Conservation (phyloP, 1,140 invertebrate species). For the Halyomorpha halys region DNA sequence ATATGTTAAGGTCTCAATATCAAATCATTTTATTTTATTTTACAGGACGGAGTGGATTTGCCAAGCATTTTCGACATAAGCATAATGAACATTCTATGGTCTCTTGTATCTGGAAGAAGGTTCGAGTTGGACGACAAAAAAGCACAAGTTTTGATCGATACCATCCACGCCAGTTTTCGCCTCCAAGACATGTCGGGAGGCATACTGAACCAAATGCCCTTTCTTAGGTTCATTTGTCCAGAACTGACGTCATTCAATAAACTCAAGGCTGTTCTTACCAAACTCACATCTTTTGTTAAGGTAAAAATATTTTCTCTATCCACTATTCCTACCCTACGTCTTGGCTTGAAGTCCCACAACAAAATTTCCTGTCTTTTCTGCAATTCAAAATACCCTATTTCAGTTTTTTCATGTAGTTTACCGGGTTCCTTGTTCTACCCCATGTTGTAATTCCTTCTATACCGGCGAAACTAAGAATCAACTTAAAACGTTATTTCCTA, state of each 20-base stretch:
- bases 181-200: constrained; percentile 54
- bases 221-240: constrained; percentile 49
- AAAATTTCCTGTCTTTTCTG: too few species aligned
- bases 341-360: too few species aligned
- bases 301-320: too few species aligned
- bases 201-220: constrained; percentile 52
- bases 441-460: too few species aligned
- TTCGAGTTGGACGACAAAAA: constrained; percentile 46
- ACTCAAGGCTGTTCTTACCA: constrained; percentile 37
- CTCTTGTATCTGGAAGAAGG: constrained; percentile 45
- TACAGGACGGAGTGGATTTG: constrained; percentile 23
- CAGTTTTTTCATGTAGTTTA: too few species aligned
- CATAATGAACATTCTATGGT: constrained; percentile 61
- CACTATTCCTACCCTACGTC: too few species aligned
- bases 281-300: constrained; percentile 30
- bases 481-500: too few species aligned
- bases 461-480: too few species aligned
- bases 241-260: constrained; percentile 46
- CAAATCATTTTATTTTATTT: too few species aligned
- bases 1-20: too few species aligned
- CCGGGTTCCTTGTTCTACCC: too few species aligned
- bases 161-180: constrained; percentile 47
- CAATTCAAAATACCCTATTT: too few species aligned
- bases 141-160: constrained; percentile 40
- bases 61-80: constrained; percentile 43